Evolutionary conservation across 2,113 vertebrate species (phyloP).

Genomic region (Thomomys bottae): DNA sequence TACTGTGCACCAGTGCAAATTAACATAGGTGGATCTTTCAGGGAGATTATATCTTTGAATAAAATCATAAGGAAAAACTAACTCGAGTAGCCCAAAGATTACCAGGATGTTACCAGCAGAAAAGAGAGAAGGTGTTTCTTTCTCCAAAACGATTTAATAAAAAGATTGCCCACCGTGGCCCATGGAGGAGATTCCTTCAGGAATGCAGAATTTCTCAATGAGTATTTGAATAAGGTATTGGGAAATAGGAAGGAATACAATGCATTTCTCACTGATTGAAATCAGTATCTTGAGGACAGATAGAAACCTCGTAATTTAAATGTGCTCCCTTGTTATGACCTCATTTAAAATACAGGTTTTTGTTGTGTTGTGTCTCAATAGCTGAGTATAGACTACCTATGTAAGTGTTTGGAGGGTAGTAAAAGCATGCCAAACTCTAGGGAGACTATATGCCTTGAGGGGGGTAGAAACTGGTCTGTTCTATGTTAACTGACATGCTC

Average conservation of each 20-base stretch:
- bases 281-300: not conserved
- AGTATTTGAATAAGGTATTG: not conserved
- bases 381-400: not conserved
- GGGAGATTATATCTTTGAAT: not conserved
- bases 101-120: not conserved
- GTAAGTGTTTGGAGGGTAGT: not conserved
- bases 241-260: not conserved
- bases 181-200: not conserved
- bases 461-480: constrained; percentile 54
- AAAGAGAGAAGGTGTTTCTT: constrained; percentile 3
- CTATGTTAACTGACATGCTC: constrained; percentile 49
- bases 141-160: constrained; percentile 6
- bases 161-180: not conserved
- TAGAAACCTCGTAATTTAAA: not conserved
- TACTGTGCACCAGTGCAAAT: not conserved
- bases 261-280: not conserved
- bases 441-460: not conserved
- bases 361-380: not conserved
- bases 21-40: not conserved
- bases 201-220: not conserved
- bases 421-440: not conserved
- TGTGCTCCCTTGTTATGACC: not conserved
- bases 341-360: not conserved
- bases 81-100: constrained; percentile 21
- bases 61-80: constrained; percentile 25